Evolutionary conservation across 2,113 vertebrate species (phyloP).

Genomic region (Oncorhynchus clarkii): DNA sequence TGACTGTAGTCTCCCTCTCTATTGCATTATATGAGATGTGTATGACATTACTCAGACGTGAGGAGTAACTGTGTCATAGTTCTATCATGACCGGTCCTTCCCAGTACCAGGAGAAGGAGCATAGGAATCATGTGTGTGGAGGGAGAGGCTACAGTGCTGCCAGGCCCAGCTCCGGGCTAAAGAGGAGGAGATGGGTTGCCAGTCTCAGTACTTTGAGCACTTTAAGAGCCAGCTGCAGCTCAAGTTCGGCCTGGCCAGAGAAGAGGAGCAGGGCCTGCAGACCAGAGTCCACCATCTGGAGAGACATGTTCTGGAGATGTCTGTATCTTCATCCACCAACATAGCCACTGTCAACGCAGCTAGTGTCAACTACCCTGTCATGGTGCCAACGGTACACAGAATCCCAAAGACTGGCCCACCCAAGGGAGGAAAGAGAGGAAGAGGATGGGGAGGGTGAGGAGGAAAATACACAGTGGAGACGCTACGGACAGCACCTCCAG

Average conservation of each 20-base stretch:
- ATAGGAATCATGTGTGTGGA: constrained; percentile 64
- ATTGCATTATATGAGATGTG: not conserved
- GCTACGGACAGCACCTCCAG: constrained; percentile 6
- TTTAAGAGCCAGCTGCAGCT: constrained; percentile 75
- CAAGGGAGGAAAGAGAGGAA: constrained; percentile 64
- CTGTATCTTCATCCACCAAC: constrained; percentile 56
- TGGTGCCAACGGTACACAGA: constrained; percentile 41
- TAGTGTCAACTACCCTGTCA: not conserved
- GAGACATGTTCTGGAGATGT: constrained; percentile 72
- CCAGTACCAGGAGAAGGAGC: constrained; percentile 75
- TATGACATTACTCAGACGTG: not conserved
- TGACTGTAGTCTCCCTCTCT: not conserved
- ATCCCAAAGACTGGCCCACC: constrained; percentile 35
- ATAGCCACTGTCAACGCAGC: not conserved
- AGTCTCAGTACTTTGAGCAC: constrained; percentile 80
- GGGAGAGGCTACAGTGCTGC: constrained; percentile 68
- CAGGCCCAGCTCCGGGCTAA: constrained; percentile 75
- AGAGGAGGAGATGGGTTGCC: constrained; percentile 78
- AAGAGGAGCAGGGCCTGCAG: constrained; percentile 71
- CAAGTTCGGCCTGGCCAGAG: constrained; percentile 66
- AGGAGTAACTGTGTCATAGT: too few species aligned
- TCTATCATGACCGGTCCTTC: not conserved
- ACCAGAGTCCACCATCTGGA: constrained; percentile 73
- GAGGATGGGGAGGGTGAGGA: constrained; percentile 9
- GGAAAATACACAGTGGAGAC: constrained; percentile 34